Conservation (phyloP, 2,888 invertebrate species). For the Parochlus steinenii region DNA sequence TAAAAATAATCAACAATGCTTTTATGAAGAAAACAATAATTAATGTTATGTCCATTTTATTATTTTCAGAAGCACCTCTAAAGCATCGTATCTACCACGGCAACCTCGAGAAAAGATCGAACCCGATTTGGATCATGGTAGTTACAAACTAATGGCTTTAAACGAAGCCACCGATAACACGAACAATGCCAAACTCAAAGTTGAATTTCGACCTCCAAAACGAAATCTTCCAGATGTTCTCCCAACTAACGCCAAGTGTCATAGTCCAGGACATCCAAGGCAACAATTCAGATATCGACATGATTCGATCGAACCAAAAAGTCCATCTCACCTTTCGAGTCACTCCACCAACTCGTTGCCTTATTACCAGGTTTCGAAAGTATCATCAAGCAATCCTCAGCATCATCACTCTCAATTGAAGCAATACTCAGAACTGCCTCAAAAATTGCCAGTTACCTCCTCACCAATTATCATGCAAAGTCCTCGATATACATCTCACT, state of each 20-base stretch:
- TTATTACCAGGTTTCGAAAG: slow-evolving; percentile 16
- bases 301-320: too few relatives aligned
- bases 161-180: slow-evolving; percentile 29
- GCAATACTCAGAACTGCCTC: slow-evolving; percentile 17
- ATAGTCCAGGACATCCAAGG: slow-evolving; percentile 22
- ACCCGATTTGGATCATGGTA: slow-evolving; percentile 52
- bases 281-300: slow-evolving; percentile 8
- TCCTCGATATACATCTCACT: slow-evolving; percentile 26
- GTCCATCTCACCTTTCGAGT: slow-evolving; percentile 15
- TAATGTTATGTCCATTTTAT: slow-evolving; percentile 14
- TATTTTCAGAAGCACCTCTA: slow-evolving; percentile 53
- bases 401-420: too few relatives aligned
- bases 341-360: slow-evolving; percentile 18
- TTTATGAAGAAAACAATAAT: slow-evolving; percentile 13
- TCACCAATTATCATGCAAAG: slow-evolving; percentile 22
- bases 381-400: too few relatives aligned
- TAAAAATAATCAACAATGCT: not conserved
- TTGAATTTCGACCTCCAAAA: slow-evolving; percentile 16
- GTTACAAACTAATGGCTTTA: slow-evolving; percentile 56
- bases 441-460: slow-evolving; percentile 14
- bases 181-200: slow-evolving; percentile 16
- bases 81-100: slow-evolving; percentile 56
- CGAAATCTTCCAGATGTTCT: slow-evolving; percentile 36
- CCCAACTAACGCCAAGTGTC: slow-evolving; percentile 35
- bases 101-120: slow-evolving; percentile 49